These are phyloP conservation scores for Bombus difficillimus DNA, from an alignment of 1,140 invertebrate species.

Conservation along the genomic window DNA sequence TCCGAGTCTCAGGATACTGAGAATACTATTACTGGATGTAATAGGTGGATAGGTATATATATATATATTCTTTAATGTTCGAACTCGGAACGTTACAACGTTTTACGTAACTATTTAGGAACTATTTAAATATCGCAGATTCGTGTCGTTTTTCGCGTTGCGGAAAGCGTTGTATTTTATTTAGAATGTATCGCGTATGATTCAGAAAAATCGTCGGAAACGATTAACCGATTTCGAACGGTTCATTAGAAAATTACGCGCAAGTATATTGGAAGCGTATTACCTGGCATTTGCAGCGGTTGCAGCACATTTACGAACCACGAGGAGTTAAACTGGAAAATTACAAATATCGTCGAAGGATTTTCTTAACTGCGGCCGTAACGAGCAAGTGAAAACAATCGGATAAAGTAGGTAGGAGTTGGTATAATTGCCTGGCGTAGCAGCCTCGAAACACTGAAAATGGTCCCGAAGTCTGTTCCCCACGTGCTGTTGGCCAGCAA, in stretches of 20 bases:
- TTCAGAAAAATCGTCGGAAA: not conserved
- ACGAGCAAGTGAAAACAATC: slow-evolving; percentile 21
- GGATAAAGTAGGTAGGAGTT: not conserved
- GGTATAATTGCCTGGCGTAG: not conserved
- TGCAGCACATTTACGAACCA: not conserved
- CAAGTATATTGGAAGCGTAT: not conserved
- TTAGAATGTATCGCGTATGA: too few species aligned
- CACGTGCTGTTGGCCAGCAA: slow-evolving; percentile 13
- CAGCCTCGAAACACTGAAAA: not conserved
- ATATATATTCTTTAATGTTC: not conserved
- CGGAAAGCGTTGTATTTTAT: not conserved
- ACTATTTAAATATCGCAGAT: not conserved
- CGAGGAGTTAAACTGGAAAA: not conserved
- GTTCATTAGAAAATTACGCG: not conserved
- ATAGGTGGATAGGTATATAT: too few species aligned
- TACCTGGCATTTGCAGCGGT: not conserved
- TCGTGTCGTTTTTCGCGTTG: not conserved
- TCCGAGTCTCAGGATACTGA: not conserved
- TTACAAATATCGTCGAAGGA: slow-evolving; percentile 2
- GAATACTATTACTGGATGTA: not conserved
- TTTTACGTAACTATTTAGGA: not conserved
- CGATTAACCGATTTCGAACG: not conserved
- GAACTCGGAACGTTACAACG: not conserved
- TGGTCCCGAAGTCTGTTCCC: not conserved
- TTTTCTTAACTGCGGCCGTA: slow-evolving; percentile 8